These are phyloP conservation scores for Vimba vimba DNA, from an alignment of 2,113 vertebrate genomes.

Conservation along the genomic window DNA sequence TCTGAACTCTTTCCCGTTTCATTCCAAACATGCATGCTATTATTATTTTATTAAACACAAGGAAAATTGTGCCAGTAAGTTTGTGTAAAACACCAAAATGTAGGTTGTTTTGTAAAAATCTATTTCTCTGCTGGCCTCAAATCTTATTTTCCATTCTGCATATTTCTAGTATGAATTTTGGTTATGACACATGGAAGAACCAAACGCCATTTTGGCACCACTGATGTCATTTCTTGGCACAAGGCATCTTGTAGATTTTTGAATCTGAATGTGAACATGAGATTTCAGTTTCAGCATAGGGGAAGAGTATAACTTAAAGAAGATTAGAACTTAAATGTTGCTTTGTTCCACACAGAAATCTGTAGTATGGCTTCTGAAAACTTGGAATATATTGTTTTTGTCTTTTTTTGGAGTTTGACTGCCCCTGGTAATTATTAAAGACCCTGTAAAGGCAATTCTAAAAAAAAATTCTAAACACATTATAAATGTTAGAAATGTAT, in stretches of 20 bases:
- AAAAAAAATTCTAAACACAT: too few relatives aligned
- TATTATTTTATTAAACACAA: not conserved
- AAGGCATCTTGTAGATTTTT: not conserved
- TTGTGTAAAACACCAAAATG: not conserved
- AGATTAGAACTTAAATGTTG: too few relatives aligned
- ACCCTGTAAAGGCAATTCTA: too few relatives aligned
- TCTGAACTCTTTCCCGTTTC: not conserved
- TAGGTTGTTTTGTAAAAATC: not conserved
- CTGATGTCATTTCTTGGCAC: not conserved
- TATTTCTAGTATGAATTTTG: not conserved
- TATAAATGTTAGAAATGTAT: too few relatives aligned
- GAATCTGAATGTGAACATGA: not conserved
- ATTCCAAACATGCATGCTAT: not conserved
- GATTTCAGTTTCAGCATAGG: not conserved
- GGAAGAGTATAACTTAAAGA: not conserved
- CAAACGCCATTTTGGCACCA: slow-evolving; percentile 2
- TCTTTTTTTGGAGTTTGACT: not conserved
- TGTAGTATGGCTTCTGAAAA: not conserved
- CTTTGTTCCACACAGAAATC: not conserved
- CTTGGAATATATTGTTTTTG: not conserved
- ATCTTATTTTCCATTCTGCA: not conserved
- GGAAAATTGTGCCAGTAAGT: too few relatives aligned
- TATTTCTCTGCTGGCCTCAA: not conserved
- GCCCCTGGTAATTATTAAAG: not conserved
- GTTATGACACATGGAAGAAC: not conserved